These are phyloP conservation scores for Manacus vitellinus DNA, from an alignment of 2,113 vertebrate species.

Conservation along the genomic window DNA sequence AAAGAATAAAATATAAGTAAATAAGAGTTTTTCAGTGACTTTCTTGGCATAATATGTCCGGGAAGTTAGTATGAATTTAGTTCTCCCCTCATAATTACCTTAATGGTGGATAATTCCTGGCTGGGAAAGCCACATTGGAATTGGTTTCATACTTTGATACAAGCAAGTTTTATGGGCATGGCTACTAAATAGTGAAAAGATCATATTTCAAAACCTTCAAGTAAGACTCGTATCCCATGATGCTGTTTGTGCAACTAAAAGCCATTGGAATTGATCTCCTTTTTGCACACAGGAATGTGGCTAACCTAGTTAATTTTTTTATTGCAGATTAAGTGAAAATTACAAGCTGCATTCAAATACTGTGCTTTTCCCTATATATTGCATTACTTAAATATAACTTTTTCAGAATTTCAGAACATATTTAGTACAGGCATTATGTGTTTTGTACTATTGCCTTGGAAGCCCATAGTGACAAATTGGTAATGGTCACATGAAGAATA, in stretches of 20 bases:
- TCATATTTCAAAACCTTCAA: neutral
- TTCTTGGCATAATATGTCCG: neutral
- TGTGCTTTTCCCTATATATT: neutral
- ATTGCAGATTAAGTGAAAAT: slow-evolving; percentile 12
- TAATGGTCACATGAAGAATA: neutral
- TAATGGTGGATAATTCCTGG: slow-evolving; percentile 23
- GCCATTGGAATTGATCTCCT: neutral
- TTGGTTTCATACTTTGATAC: slow-evolving; percentile 10
- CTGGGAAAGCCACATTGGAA: neutral
- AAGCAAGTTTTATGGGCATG: slow-evolving; percentile 1
- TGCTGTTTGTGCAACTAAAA: neutral
- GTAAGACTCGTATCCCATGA: neutral
- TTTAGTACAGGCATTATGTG: neutral
- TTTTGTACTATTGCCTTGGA: slow-evolving; percentile 16
- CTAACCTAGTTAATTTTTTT: neutral
- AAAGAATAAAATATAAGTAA: neutral
- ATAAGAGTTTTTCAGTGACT: neutral
- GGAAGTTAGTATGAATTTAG: neutral
- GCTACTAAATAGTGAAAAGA: neutral
- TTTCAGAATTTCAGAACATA: slow-evolving; percentile 21
- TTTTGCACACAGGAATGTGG: neutral
- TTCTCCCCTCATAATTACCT: slow-evolving; percentile 26
- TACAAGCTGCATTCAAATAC: slow-evolving; percentile 39
- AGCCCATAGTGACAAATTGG: neutral
- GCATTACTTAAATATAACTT: neutral